Evolutionary conservation across 2,888 invertebrate genomes (phyloP).

Genomic region (Cyaniris semiargus): DNA sequence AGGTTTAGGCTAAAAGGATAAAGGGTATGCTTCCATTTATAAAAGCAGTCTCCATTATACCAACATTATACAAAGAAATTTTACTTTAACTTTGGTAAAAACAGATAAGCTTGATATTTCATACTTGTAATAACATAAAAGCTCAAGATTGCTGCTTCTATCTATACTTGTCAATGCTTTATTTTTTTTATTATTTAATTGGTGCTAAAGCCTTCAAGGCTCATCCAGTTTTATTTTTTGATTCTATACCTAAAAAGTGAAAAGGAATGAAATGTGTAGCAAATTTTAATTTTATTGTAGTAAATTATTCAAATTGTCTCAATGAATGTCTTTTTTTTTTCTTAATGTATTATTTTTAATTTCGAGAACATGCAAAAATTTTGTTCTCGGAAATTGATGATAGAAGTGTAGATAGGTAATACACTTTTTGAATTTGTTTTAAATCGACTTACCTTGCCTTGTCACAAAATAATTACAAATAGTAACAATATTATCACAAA

Average conservation of each 20-base stretch:
- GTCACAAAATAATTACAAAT: not conserved
- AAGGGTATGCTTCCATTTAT: not conserved
- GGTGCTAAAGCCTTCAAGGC: constrained; percentile 44
- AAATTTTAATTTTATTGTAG: not conserved
- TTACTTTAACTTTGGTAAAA: not conserved
- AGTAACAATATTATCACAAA: not conserved
- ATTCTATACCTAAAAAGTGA: not conserved
- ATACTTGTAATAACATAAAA: not conserved
- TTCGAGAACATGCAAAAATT: not conserved
- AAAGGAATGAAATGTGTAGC: not conserved
- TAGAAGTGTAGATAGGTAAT: not conserved
- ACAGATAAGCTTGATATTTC: not conserved
- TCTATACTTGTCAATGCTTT: not conserved
- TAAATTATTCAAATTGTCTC: not conserved
- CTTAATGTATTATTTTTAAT: not conserved
- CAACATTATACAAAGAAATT: not conserved
- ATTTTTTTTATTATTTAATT: constrained; percentile 33
- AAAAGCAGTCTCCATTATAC: not conserved
- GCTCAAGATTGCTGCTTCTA: constrained; percentile 1
- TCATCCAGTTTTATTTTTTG: not conserved
- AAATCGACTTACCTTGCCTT: not conserved
- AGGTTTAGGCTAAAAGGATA: not conserved
- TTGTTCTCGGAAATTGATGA: not conserved
- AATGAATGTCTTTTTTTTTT: not conserved
- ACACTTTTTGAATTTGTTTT: not conserved